Conservation (phyloP, 2,113 vertebrate genomes). For the Brachypodius melanocephalos region DNA sequence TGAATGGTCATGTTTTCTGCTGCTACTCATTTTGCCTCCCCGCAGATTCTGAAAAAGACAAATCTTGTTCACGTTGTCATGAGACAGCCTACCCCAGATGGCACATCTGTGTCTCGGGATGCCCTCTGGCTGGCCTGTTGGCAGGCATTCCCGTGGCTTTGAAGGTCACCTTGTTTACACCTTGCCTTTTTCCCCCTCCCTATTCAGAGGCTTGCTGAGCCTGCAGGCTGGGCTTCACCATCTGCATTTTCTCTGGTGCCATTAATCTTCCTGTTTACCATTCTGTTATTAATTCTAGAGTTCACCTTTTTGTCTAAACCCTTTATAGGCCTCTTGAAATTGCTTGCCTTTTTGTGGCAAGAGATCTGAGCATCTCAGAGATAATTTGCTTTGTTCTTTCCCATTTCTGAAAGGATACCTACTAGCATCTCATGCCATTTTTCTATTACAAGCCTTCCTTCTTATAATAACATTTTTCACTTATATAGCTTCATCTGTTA, state of each 20-base stretch:
- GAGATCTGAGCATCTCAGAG: conserved; percentile 10
- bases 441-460: neutral
- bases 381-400: conserved; percentile 40
- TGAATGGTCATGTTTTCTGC: neutral
- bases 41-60: conserved; percentile 19
- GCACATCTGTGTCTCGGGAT: conserved; percentile 49
- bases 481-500: conserved; percentile 2
- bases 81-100: conserved; percentile 52
- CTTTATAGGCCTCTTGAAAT: conserved; percentile 58
- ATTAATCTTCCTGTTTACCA: conserved; percentile 65
- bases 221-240: conserved; percentile 62
- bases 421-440: neutral
- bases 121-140: conserved; percentile 47
- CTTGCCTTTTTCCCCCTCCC: neutral
- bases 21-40: neutral
- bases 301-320: conserved; percentile 64
- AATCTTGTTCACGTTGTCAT: conserved; percentile 11
- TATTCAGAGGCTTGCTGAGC: conserved; percentile 57
- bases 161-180: conserved; percentile 51
- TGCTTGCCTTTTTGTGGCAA: conserved; percentile 33
- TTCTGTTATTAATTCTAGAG: conserved; percentile 65
- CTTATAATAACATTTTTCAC: conserved; percentile 10
- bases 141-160: conserved; percentile 40
- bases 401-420: conserved; percentile 35
- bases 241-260: conserved; percentile 68